Conservation (phyloP, 2,113 vertebrate genomes). For the Asarcornis scutulata region DNA sequence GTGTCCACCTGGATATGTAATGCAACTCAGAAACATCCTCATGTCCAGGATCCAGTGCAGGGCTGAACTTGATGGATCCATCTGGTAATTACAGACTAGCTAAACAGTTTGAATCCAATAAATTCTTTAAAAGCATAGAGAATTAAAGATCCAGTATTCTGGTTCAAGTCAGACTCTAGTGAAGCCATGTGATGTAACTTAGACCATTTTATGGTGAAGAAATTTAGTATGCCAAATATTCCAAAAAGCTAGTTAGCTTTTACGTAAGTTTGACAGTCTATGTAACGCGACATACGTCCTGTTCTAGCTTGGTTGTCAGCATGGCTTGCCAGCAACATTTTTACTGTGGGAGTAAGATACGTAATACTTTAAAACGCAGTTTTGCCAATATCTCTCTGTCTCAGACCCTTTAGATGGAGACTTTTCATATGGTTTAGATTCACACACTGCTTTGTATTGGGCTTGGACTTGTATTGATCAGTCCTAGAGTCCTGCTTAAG, state of each 20-base stretch:
- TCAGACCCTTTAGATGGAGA: background rate
- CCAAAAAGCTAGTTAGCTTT: background rate
- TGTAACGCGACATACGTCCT: background rate
- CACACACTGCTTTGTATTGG: background rate
- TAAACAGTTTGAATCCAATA: background rate
- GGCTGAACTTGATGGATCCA: background rate
- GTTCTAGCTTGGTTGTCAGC: background rate
- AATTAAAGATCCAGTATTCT: background rate
- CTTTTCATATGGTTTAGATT: background rate
- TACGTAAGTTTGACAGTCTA: background rate
- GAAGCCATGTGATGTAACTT: background rate
- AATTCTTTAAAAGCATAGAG: background rate
- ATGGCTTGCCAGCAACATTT: accelerated
- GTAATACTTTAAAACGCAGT: background rate
- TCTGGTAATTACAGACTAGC: background rate
- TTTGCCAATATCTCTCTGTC: background rate
- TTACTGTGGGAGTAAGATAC: background rate
- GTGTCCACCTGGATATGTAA: background rate
- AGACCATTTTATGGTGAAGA: background rate
- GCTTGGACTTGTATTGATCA: background rate
- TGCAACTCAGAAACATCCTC: background rate
- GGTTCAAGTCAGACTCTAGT: background rate
- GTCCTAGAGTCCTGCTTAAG: background rate
- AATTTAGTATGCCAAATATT: background rate
- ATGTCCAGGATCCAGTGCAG: accelerated